A percentile compares a stretch with the other conserved stretches of the same genome.
phyloP scores from a whole-genome alignment of 2,113 vertebrate species.

The Girardinichthys multiradiatus region DNA sequence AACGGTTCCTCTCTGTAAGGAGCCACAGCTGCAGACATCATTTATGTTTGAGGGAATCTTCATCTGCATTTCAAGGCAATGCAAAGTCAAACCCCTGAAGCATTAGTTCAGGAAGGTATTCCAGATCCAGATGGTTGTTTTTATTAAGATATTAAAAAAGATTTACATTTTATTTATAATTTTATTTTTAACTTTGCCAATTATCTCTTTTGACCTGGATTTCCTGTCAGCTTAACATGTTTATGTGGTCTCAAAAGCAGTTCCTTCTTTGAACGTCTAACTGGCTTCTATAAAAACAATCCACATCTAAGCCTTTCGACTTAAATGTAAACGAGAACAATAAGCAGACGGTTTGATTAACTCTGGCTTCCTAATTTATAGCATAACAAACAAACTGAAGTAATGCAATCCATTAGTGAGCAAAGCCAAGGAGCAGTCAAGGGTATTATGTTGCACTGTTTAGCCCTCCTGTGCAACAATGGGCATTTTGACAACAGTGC shows the following conservation, averaged over 20 bases:
- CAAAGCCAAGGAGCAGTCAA: conserved; percentile 48
- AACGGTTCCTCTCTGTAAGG: conserved; percentile 26
- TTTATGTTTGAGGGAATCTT: not conserved
- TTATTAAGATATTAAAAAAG: conserved; percentile 6
- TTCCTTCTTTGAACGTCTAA: not conserved
- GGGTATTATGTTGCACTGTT: conserved; percentile 51
- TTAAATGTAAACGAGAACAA: conserved; percentile 20
- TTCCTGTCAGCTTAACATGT: not conserved
- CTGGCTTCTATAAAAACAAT: not conserved
- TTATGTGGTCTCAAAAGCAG: not conserved
- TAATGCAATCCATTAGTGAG: conserved; percentile 33
- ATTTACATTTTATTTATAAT: not conserved
- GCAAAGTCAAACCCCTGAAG: conserved; percentile 11
- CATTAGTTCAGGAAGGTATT: conserved; percentile 6
- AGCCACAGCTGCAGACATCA: conserved; percentile 9
- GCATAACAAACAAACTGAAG: conserved; percentile 26
- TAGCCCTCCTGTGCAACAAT: conserved; percentile 58
- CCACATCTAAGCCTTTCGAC: conserved; percentile 13
- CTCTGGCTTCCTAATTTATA: conserved; percentile 11
- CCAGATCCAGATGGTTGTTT: not conserved
- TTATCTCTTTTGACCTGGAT: too few species aligned
- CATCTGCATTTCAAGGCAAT: not conserved
- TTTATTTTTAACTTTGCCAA: not conserved
- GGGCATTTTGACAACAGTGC: conserved; percentile 61
- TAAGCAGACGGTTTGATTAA: conserved; percentile 26